These are phyloP conservation scores for Myopa tessellatipennis DNA, from an alignment of 2,888 invertebrate species.

Conservation along the genomic window DNA sequence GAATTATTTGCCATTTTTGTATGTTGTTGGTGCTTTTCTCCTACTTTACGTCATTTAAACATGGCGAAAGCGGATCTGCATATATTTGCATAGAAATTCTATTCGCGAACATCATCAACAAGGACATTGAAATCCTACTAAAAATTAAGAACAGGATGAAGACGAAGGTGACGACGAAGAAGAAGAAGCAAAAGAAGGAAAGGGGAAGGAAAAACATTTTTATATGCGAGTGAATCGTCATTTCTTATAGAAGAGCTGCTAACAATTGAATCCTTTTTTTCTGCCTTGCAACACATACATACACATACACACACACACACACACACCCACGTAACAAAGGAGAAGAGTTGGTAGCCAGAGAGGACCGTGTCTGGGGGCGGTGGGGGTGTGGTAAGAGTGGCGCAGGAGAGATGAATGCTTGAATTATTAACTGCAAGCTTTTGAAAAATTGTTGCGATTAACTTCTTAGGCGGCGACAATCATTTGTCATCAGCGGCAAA, in stretches of 20 bases:
- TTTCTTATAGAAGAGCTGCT: constrained; percentile 35
- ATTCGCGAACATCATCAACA: constrained; percentile 54
- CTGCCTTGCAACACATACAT: neutral
- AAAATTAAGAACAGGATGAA: constrained; percentile 27
- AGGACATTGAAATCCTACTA: constrained; percentile 60
- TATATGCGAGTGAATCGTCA: constrained; percentile 5
- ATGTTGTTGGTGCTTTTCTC: neutral
- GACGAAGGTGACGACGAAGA: neutral
- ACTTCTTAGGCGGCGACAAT: constrained; percentile 51
- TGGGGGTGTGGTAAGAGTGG: neutral
- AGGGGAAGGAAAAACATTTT: no score
- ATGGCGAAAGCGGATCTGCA: constrained; percentile 66
- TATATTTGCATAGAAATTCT: constrained; percentile 64
- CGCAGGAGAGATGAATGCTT: constrained; percentile 4
- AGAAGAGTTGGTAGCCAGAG: no score
- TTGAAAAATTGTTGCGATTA: constrained; percentile 56
- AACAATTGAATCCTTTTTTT: constrained; percentile 42
- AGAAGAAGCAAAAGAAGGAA: constrained; percentile 8
- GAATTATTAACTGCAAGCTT: constrained; percentile 45
- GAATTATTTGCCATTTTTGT: constrained; percentile 24
- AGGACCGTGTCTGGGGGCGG: neutral
- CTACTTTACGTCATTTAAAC: constrained; percentile 37
- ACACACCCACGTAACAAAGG: no score
- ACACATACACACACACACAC: neutral
- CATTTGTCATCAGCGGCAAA: constrained; percentile 56